These are phyloP conservation scores for Alaudala cheleensis DNA, from an alignment of 2,113 vertebrate genomes.

Conservation along the genomic window DNA sequence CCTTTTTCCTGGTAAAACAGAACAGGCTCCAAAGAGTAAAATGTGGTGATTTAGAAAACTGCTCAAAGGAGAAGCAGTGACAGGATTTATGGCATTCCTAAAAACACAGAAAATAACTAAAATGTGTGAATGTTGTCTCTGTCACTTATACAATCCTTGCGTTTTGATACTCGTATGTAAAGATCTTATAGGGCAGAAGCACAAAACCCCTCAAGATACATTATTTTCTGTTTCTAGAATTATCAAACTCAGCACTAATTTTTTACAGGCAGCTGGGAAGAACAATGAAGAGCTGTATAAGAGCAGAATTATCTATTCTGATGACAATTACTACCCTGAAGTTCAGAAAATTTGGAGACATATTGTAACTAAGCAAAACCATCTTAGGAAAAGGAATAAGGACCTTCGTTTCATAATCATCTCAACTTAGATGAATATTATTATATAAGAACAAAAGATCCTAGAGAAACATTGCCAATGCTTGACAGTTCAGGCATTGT, in stretches of 20 bases:
- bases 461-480: not conserved
- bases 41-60: constrained; percentile 14
- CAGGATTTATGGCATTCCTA: constrained; percentile 48
- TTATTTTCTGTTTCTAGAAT: constrained; percentile 20
- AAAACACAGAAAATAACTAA: constrained; percentile 44
- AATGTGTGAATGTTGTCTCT: constrained; percentile 16
- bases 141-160: constrained; percentile 12
- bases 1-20: constrained; percentile 52
- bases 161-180: constrained; percentile 15
- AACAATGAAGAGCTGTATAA: constrained; percentile 47
- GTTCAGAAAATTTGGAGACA: constrained; percentile 48
- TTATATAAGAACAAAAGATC: constrained; percentile 32
- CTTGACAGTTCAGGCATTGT: not conserved
- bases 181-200: not conserved
- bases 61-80: constrained; percentile 32
- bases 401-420: constrained; percentile 21
- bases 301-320: constrained; percentile 22
- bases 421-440: not conserved
- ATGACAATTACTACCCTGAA: constrained; percentile 57
- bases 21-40: constrained; percentile 16
- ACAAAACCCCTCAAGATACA: not conserved
- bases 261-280: constrained; percentile 7
- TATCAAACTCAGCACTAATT: constrained; percentile 18
- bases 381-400: not conserved
- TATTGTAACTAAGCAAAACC: constrained; percentile 13